phyloP scores from a whole-genome alignment of 2,888 invertebrate species.

The Thereva unica region DNA sequence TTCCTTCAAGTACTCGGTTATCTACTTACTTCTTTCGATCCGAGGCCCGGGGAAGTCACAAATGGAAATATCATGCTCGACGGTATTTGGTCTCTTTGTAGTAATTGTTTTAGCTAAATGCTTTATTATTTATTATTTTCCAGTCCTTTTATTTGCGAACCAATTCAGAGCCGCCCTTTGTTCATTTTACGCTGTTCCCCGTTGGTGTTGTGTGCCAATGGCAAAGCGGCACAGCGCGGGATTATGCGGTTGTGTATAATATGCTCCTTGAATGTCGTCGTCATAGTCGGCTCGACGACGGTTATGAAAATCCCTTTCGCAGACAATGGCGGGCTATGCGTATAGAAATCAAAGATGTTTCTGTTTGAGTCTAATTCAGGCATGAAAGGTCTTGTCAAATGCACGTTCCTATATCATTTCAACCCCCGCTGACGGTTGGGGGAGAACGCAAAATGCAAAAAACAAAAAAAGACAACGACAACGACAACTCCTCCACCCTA shows the following conservation, averaged over 20 bases:
- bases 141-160: conserved; percentile 24
- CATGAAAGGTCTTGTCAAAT: conserved; percentile 32
- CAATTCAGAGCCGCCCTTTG: conserved; percentile 14
- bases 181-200: conserved; percentile 20
- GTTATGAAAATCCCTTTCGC: conserved; percentile 27
- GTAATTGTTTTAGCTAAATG: conserved; percentile 25
- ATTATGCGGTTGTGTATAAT: conserved; percentile 1
- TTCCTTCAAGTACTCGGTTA: no score
- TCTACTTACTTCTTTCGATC: no score
- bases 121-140: conserved; percentile 33
- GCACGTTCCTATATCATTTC: conserved; percentile 18
- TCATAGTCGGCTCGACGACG: neutral
- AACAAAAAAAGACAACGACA: neutral
- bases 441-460: conserved; percentile 19
- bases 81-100: conserved; percentile 16
- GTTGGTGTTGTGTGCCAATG: conserved; percentile 1
- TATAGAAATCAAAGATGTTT: conserved; percentile 28
- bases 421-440: conserved; percentile 8
- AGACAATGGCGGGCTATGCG: conserved; percentile 25
- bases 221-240: neutral
- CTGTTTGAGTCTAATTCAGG: conserved; percentile 17
- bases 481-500: neutral
- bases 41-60: no score
- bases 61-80: no score
- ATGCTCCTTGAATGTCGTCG: conserved; percentile 6